Base-by-base conservation (phyloP, 2,797 vertebrate species). In the Manis pentadactyla region DNA sequence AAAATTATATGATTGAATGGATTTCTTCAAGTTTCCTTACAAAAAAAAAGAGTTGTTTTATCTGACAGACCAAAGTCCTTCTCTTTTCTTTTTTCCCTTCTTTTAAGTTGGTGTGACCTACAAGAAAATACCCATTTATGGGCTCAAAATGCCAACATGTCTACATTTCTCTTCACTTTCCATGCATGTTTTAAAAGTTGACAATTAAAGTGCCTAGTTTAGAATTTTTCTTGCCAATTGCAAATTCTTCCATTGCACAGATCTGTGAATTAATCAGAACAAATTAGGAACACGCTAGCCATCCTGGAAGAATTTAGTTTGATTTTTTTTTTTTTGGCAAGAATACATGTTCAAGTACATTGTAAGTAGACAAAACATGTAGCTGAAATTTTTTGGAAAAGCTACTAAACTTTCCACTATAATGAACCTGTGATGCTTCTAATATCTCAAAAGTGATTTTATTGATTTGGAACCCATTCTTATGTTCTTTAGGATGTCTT, bases 291-390 rank as follows among this genome's bases (percentile, higher is more conserved):
- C 75, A 63, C 87, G 96, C 79, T 92, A 96, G 96, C 96, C 95
- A 88, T 90, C 66, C 61, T 90, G 94, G 93, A 98, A 95, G 87
- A 94, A 93, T 96, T 96, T 49, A 73, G 85, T 59, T 95, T 83
- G 85, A 77, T 94, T 96, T 96, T 95, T 97, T 91, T 97, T 91
- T 92, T 97, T 97, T 98, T 98, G 97, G 96, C 96, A 98, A 83
- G 82, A 29, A 10, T 51, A 37, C 9, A 0, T 81, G 90, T 93
- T 98, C 93, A 92, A 96, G 90, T 96, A 94, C 93, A 87, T 88
- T 92, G 89, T 96, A 97, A 97, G 96, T 75, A 98, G 98, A 98
- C 96, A 98, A 97, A 98, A 97, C 93, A 96, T 92, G 96, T 75
- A 96, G 89, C 95, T 97, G 82, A 89, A 96, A 3, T 97, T 93